Evolutionary conservation across 2,888 invertebrate genomes (phyloP).

Genomic region (Ectobius pallidus): DNA sequence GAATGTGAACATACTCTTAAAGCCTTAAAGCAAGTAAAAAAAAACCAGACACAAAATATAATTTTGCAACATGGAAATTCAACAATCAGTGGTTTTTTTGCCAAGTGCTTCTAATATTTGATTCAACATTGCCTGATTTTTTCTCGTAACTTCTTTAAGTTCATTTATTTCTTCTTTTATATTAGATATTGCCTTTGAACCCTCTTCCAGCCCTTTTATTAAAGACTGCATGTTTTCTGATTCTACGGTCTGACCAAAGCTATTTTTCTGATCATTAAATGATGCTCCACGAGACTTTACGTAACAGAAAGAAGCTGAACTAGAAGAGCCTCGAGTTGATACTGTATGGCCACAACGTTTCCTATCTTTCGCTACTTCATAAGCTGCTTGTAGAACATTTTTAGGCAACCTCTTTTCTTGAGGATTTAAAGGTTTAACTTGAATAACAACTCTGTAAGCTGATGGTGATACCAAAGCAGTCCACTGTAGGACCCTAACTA

Average conservation of each 20-base stretch:
- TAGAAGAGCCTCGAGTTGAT: slow-evolving; percentile 53
- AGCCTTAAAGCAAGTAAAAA: no score
- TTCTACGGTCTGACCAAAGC: not conserved
- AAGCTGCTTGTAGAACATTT: slow-evolving; percentile 79
- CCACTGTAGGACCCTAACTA: slow-evolving; percentile 75
- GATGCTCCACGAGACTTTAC: not conserved
- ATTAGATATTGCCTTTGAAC: slow-evolving; percentile 9
- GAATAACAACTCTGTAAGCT: slow-evolving; percentile 80
- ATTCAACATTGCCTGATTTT: slow-evolving; percentile 7
- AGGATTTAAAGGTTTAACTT: slow-evolving; percentile 83
- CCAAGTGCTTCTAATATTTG: slow-evolving; percentile 31
- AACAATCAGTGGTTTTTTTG: slow-evolving; percentile 31
- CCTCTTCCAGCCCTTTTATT: slow-evolving; percentile 5
- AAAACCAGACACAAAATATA: no score
- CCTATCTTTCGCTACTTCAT: slow-evolving; percentile 79
- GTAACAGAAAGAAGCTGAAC: not conserved
- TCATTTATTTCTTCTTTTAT: slow-evolving; percentile 27
- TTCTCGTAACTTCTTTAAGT: slow-evolving; percentile 22
- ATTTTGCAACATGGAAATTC: no score
- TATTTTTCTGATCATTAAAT: not conserved
- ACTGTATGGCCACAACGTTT: slow-evolving; percentile 53
- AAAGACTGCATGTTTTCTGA: not conserved
- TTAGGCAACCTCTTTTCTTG: slow-evolving; percentile 80
- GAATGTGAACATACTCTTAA: no score
- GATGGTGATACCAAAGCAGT: slow-evolving; percentile 82